Base-by-base conservation (phyloP, 2,113 vertebrate species). In the Chrysochloris asiatica region DNA sequence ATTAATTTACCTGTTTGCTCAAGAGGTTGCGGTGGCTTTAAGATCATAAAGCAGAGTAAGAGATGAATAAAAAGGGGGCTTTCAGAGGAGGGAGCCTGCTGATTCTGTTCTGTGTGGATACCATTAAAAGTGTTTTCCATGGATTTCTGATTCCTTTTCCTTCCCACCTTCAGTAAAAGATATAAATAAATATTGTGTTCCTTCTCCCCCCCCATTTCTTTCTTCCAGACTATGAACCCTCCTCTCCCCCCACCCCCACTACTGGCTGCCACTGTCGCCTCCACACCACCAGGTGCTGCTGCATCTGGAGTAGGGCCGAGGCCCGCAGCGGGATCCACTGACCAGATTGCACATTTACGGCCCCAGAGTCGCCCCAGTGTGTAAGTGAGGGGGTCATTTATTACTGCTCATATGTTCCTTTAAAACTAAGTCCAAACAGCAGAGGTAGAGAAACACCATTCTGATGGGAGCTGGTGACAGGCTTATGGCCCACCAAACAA, bases 291-390 rank as follows among this genome's bases (percentile, higher is more conserved):
- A 77, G 98, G 97, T 9, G 90, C 97, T 43, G 94, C 97, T 82
- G 94, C 97, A 84, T 95, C 98, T 69, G 97, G 98, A 88, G 95
- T 97, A 1, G 97, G 98, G 89, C 98, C 98, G 86, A 99, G 99
- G 94, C 98, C 99, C 50, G 83, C 97, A 85, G 97, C 98, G 36
- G 98, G 97, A 92, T 93, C 98, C 76, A 36, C 97, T 56, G 99
- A 99, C 79, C 99, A 99, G 97, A 97, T 97, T 88, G 95, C 98
- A 83, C 98, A 98, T 94, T 95, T 98, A 50, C 96, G 98, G 75
- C 94, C 98, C 26, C 98, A 99, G 85, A 97, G 98, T 96, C 99
- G 99, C 95, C 99, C 99, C 91, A 99, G 98, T 89, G 99, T 99
- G 99, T 99, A 98, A 99, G 99, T 99, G 91, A 71, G 13, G 73